A percentile compares a stretch with the other conserved stretches of the same genome.
phyloP scores from a whole-genome alignment of 2,888 invertebrate species.

The Trisateles emortualis region DNA sequence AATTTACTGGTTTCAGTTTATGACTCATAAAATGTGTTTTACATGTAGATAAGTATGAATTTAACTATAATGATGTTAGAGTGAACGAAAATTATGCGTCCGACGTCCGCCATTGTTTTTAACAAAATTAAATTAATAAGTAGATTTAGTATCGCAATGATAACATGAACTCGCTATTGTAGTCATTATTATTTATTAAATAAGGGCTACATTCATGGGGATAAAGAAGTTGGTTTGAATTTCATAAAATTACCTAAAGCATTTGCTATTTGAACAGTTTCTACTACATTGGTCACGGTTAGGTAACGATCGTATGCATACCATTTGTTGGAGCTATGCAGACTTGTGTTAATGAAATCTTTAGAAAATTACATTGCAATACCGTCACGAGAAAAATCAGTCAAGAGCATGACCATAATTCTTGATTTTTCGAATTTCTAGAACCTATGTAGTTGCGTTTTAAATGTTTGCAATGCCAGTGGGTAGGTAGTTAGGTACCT shows the following conservation, averaged over 20 bases:
- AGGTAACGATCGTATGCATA: slow-evolving; percentile 1
- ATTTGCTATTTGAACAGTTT: neutral
- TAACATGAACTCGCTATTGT: too few relatives aligned
- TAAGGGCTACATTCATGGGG: neutral
- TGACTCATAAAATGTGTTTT: slow-evolving; percentile 32
- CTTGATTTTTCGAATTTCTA: too few relatives aligned
- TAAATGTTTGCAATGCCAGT: too few relatives aligned
- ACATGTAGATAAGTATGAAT: slow-evolving; percentile 16
- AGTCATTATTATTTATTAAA: neutral
- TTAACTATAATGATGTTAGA: too few relatives aligned
- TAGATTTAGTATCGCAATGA: too few relatives aligned
- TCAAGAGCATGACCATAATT: too few relatives aligned
- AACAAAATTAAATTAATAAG: too few relatives aligned
- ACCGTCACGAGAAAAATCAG: neutral
- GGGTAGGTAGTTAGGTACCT: too few relatives aligned
- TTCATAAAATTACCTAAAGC: neutral
- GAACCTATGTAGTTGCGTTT: too few relatives aligned
- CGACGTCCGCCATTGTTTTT: too few relatives aligned
- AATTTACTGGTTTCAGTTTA: slow-evolving; percentile 25
- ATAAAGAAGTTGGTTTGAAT: neutral
- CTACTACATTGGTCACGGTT: slow-evolving; percentile 13
- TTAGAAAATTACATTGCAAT: neutral
- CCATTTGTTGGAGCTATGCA: neutral
- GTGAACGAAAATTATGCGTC: too few relatives aligned
- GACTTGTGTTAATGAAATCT: neutral